Evolutionary conservation across 2,113 vertebrate genomes (phyloP).

Genomic region (Corythoichthys intestinalis): DNA sequence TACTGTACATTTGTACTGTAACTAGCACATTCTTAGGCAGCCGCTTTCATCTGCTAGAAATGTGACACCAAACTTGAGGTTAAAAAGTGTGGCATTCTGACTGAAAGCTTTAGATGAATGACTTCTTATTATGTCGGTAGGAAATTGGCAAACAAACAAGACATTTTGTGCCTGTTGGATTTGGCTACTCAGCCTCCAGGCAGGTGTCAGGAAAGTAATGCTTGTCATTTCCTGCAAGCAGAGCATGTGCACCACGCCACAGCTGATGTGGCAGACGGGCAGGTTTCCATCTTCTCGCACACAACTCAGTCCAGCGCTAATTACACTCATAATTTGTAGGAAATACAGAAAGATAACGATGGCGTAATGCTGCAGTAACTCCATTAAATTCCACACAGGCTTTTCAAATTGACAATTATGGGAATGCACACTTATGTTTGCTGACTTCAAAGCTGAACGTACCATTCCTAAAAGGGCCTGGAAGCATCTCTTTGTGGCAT

Average conservation of each 20-base stretch:
- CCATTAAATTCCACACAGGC: background rate
- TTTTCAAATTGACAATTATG: background rate
- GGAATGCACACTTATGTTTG: background rate
- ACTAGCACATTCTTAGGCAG: conserved; percentile 37
- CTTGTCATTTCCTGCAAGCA: conserved; percentile 45
- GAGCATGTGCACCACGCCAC: conserved; percentile 31
- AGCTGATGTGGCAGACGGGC: conserved; percentile 45
- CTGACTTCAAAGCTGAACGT: background rate
- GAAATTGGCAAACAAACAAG: conserved; percentile 17
- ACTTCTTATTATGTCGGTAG: conserved; percentile 16
- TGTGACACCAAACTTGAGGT: conserved; percentile 14
- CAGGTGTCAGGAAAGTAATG: conserved; percentile 36
- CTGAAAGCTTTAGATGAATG: conserved; percentile 23
- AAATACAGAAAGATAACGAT: background rate
- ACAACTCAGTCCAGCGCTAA: conserved; percentile 35
- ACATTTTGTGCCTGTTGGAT: conserved; percentile 24
- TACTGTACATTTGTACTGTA: conserved; percentile 2
- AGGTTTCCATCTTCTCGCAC: conserved; percentile 48
- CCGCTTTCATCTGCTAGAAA: conserved; percentile 19
- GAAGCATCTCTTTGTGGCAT: conserved; percentile 30
- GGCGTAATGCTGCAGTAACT: background rate
- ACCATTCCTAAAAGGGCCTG: conserved; percentile 3
- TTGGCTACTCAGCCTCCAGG: conserved; percentile 23
- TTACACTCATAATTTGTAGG: conserved; percentile 24
- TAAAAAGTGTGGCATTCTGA: background rate